Percentiles rank a stretch among this genome's conserved stretches.
phyloP scores from a whole-genome alignment of 1,140 invertebrate genomes.

The Antheraea pernyi region DNA sequence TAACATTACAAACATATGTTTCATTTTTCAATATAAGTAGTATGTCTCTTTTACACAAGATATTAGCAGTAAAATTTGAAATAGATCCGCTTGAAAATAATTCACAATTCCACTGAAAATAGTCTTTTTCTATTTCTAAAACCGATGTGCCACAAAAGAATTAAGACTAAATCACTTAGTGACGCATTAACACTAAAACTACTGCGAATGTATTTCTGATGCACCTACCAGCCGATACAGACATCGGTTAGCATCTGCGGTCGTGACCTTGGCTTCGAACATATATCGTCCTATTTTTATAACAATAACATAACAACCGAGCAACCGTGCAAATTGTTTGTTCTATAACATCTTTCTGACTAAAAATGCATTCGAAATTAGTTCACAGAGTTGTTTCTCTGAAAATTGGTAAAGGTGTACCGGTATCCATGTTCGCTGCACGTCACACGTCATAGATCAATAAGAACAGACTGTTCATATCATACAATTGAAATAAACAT shows the following conservation, averaged over 20 bases:
- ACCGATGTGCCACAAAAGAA: background rate
- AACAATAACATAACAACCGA: constrained; percentile 10
- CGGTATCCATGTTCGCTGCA: background rate
- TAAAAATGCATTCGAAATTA: constrained; percentile 12
- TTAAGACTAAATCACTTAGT: background rate
- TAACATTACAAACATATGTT: too few relatives aligned
- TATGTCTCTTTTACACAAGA: too few relatives aligned
- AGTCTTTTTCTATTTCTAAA: background rate
- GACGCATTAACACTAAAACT: background rate
- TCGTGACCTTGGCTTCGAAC: constrained; percentile 12
- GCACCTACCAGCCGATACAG: background rate
- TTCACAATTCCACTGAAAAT: background rate
- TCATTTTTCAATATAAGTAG: too few relatives aligned
- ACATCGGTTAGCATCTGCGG: background rate
- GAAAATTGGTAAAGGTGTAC: background rate
- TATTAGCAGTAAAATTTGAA: too few relatives aligned
- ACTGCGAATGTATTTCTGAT: background rate
- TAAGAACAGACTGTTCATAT: background rate
- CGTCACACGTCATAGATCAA: background rate
- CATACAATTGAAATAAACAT: background rate
- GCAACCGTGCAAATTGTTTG: background rate
- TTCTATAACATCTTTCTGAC: constrained; percentile 10
- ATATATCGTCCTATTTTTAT: constrained; percentile 10
- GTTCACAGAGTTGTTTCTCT: background rate
- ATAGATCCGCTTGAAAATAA: background rate